phyloP scores from a whole-genome alignment of 1,140 invertebrate species.

The Drosophila leontia region DNA sequence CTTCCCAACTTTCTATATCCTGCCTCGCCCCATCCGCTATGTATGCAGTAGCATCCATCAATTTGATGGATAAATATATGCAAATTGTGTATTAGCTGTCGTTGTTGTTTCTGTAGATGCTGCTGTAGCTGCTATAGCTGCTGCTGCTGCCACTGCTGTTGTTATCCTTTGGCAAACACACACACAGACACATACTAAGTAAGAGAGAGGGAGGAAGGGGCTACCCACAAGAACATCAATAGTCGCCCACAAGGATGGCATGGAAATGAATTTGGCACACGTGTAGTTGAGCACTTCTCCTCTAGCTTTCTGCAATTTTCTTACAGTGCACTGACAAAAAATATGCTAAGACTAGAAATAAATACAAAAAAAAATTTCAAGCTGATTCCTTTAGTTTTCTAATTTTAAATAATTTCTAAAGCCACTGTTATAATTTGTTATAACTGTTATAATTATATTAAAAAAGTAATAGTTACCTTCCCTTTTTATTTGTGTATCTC shows the following conservation, averaged over 20 bases:
- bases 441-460: not conserved
- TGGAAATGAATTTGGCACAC: conserved; percentile 81
- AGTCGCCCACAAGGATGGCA: conserved; percentile 64
- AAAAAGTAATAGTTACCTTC: not conserved
- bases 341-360: not conserved
- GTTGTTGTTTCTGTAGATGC: conserved; percentile 54
- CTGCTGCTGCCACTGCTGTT: conserved; percentile 49
- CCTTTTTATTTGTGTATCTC: not conserved
- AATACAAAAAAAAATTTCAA: not conserved
- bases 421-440: not conserved
- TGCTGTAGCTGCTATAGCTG: conserved; percentile 8
- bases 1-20: not conserved
- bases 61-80: conserved; percentile 85
- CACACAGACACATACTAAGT: conserved; percentile 31
- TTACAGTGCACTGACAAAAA: not conserved
- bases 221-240: conserved; percentile 51
- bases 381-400: not conserved
- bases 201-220: not conserved
- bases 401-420: not conserved
- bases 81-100: conserved; percentile 85
- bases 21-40: conserved; percentile 30
- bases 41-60: conserved; percentile 84
- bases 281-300: conserved; percentile 77
- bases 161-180: conserved; percentile 82
- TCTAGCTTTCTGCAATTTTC: conserved; percentile 31